Evolutionary conservation across 1,140 invertebrate species (phyloP).

Genomic region (Trachymyrmex septentrionalis): DNA sequence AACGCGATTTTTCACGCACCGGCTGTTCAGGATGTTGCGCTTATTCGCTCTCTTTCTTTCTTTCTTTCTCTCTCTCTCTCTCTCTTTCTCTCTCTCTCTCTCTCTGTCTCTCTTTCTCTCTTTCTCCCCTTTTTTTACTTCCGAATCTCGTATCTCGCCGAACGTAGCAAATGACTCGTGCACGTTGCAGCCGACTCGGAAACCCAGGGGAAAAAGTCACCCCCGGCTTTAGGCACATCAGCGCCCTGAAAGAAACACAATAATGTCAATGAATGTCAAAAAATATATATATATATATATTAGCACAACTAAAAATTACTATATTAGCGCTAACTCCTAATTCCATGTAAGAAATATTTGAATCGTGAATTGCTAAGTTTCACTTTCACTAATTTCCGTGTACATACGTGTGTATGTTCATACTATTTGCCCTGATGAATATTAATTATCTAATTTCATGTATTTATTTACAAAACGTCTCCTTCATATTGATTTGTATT

Average conservation of each 20-base stretch:
- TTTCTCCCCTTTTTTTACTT: not conserved
- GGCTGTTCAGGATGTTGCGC: constrained; percentile 73
- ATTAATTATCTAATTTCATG: not conserved
- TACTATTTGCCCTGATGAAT: not conserved
- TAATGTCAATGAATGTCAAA: not conserved
- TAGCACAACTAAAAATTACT: no score
- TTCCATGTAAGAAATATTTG: not conserved
- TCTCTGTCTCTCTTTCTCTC: no score
- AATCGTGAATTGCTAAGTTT: not conserved
- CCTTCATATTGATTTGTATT: not conserved
- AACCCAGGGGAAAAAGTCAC: constrained; percentile 43
- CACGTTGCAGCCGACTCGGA: constrained; percentile 53
- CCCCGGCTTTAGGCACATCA: constrained; percentile 36
- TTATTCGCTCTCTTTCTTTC: not conserved
- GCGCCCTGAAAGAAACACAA: constrained; percentile 9
- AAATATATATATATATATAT: constrained; percentile 24
- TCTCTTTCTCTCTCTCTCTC: not conserved
- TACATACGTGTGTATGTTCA: no score
- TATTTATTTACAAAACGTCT: not conserved
- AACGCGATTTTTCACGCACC: constrained; percentile 78
- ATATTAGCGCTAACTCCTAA: not conserved
- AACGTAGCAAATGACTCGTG: constrained; percentile 77
- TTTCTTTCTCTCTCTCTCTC: not conserved
- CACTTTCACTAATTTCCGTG: not conserved
- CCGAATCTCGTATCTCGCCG: constrained; percentile 60